Percentiles rank a stretch among this genome's conserved stretches.
Conservation (phyloP, 2,113 vertebrate genomes). For the Coracopsis vasa region DNA sequence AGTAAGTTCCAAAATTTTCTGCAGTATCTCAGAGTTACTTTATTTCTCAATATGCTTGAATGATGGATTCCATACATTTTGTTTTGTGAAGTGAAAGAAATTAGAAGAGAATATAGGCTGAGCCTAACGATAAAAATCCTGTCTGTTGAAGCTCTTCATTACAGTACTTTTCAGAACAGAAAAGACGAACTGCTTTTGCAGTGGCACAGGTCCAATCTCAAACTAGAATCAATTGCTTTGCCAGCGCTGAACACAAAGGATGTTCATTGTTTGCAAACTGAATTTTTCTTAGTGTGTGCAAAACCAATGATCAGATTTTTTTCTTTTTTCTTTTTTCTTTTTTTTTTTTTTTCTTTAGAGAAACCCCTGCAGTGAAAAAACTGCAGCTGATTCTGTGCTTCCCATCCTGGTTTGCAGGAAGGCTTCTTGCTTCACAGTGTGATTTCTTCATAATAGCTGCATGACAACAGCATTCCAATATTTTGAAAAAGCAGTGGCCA, state of each 20-base stretch:
- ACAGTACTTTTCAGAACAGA: constrained; percentile 59
- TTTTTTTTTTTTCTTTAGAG: background rate
- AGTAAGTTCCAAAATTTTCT: background rate
- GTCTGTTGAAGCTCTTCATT: constrained; percentile 48
- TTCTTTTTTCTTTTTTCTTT: background rate
- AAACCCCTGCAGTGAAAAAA: constrained; percentile 67
- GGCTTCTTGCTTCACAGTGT: constrained; percentile 68
- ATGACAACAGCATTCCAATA: constrained; percentile 37
- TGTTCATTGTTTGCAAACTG: constrained; percentile 81
- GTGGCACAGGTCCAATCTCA: constrained; percentile 76
- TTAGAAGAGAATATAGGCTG: constrained; percentile 7
- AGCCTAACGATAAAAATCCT: constrained; percentile 37
- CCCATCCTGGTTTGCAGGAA: constrained; percentile 53
- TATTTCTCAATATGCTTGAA: constrained; percentile 19
- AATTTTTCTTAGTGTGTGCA: constrained; percentile 58
- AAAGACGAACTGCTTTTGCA: constrained; percentile 60
- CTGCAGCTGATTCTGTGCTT: constrained; percentile 56
- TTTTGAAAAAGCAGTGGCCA: constrained; percentile 57
- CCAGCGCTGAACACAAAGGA: constrained; percentile 77
- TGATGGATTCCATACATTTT: background rate
- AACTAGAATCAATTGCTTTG: constrained; percentile 78
- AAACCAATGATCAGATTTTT: constrained; percentile 54
- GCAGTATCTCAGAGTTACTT: constrained; percentile 9
- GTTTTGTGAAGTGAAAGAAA: background rate
- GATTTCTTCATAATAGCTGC: constrained; percentile 69